A percentile compares a stretch with the other conserved stretches of the same genome.
These are phyloP conservation scores for Drosophila birchii DNA, from an alignment of 2,888 invertebrate species.

Conservation along the genomic window DNA sequence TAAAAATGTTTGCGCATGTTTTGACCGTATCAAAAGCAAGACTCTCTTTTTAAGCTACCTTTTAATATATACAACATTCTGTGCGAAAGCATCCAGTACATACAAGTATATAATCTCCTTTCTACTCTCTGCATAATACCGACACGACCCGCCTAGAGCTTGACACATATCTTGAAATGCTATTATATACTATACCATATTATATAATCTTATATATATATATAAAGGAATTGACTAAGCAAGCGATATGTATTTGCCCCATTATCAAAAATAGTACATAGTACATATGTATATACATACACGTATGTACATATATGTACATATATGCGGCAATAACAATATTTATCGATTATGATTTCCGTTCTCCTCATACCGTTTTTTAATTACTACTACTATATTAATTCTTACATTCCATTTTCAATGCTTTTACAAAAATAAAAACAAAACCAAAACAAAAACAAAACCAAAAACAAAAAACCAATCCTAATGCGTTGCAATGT, in stretches of 20 bases:
- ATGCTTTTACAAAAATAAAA: slow-evolving; percentile 57
- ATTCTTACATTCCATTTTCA: slow-evolving; percentile 73
- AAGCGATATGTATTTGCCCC: slow-evolving; percentile 51
- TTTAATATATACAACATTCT: slow-evolving; percentile 8
- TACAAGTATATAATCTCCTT: slow-evolving; percentile 21
- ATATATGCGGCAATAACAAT: slow-evolving; percentile 33
- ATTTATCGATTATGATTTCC: slow-evolving; percentile 36
- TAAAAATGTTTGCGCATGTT: slow-evolving; percentile 76
- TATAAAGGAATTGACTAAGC: slow-evolving; percentile 39
- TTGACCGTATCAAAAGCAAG: slow-evolving; percentile 57
- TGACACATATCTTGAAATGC: slow-evolving; percentile 57
- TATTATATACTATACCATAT: slow-evolving; percentile 50
- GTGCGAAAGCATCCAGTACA: slow-evolving; percentile 51
- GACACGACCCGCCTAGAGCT: slow-evolving; percentile 55
- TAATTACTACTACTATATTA: slow-evolving; percentile 64
- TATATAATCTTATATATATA: slow-evolving; percentile 8
- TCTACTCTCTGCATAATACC: slow-evolving; percentile 27
- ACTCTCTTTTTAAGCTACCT: slow-evolving; percentile 49
- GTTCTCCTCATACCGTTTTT: slow-evolving; percentile 52
- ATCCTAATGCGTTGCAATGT: slow-evolving; percentile 70
- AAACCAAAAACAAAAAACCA: slow-evolving; percentile 50
- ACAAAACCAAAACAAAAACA: slow-evolving; percentile 32
- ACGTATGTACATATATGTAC: slow-evolving; percentile 34
- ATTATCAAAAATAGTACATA: slow-evolving; percentile 39
- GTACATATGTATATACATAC: slow-evolving; percentile 45